Evolutionary conservation across 1,140 invertebrate species (phyloP), one percentile per base, ranked within the genome.

Genomic region (Paracyclopina nana): DNA sequence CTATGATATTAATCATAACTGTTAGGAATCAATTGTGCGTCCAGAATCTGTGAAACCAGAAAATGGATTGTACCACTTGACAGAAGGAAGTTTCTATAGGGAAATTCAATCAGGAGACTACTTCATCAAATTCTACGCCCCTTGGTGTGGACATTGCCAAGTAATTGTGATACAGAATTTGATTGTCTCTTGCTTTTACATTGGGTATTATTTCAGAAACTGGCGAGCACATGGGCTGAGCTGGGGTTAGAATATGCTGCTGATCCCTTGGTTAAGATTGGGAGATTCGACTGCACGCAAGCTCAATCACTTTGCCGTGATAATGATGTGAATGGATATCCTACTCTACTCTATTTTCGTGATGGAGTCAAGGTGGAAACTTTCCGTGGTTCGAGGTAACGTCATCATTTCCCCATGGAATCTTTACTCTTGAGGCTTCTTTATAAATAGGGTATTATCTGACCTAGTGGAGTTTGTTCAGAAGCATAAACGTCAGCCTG

Each of bases 121-220:
- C 62, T 86, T 88, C 63, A 68, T 88, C 26, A 83, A 83, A 58
- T 83, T 84, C 64, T 84, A 79, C 63, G 80, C 80, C 14, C 80
- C 82, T 0, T 84, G 82, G 82, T 84, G 81, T 65, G 77, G 77
- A 16, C 78, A 82, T 62, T 85, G 82, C 59, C 78, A 80, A 65
- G 72, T 75, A 16, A 14, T 53, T 40, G 41, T 34, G 4, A 28
- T n/a, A n/a, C n/a, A n/a, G n/a, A n/a, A n/a, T n/a, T n/a, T n/a
- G n/a, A n/a, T n/a, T n/a, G n/a, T n/a, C n/a, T n/a, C n/a, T n/a
- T n/a, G n/a, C n/a, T n/a, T n/a, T n/a, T n/a, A n/a, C n/a, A n/a
- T n/a, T n/a, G n/a, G n/a, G 3, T 30, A 8, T 41, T 25, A 49
- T 31, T 49, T 53, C 77, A 79, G 59, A 65, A 74, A 53, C 57